phyloP scores from a whole-genome alignment of 2,888 invertebrate genomes.

The Xylota segnis region DNA sequence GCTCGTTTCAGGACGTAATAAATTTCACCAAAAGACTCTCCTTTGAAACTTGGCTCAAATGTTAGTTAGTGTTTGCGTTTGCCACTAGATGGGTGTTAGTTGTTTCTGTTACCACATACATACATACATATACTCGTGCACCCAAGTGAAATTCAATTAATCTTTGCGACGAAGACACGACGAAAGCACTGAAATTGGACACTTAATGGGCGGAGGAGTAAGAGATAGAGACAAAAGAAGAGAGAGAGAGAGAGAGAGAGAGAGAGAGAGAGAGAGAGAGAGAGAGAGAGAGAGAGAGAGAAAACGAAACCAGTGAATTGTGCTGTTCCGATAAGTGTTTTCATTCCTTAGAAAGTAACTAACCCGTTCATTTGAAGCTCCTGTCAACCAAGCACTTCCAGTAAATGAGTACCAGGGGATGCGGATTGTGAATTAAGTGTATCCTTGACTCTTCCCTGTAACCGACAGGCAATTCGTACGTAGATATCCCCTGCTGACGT shows the following conservation, averaged over 20 bases:
- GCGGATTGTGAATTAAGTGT: conserved; percentile 37
- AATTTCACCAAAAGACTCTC: conserved; percentile 59
- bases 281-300: neutral
- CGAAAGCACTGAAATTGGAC: conserved; percentile 72
- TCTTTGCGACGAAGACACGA: conserved; percentile 71
- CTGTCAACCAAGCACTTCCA: conserved; percentile 59
- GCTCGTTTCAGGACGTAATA: conserved; percentile 44
- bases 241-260: neutral
- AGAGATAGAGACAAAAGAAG: no score
- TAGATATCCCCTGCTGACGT: conserved; percentile 53
- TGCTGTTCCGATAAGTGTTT: conserved; percentile 67
- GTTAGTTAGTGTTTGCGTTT: conserved; percentile 60
- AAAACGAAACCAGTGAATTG: conserved; percentile 37
- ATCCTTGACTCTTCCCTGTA: conserved; percentile 43
- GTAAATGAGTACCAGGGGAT: conserved; percentile 11
- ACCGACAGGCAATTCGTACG: conserved; percentile 24
- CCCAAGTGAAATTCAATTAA: conserved; percentile 74
- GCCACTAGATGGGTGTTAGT: conserved; percentile 66
- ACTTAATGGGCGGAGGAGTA: conserved; percentile 40
- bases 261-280: neutral
- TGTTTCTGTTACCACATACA: conserved; percentile 43
- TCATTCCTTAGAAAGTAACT: conserved; percentile 66
- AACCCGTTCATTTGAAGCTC: conserved; percentile 63
- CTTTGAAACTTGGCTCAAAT: conserved; percentile 50
- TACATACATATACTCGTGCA: neutral